Conservation (phyloP, 92 coral and sea anemone species). For the Parazoanthus darwini region DNA sequence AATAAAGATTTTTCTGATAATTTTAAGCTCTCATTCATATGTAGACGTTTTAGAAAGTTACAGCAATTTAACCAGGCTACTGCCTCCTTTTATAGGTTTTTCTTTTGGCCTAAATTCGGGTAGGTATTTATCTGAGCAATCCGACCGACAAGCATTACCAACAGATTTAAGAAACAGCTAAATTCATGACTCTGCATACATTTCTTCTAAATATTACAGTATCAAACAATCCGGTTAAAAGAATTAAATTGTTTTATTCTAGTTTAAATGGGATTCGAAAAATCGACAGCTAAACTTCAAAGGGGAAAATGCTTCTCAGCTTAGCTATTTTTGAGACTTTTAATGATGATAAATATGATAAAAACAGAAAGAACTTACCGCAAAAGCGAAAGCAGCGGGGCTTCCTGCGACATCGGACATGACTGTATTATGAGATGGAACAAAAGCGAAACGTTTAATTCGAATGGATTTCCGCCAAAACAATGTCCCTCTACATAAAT, state of each 20-base stretch:
- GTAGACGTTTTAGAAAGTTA: neutral
- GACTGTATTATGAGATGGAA: slow-evolving; percentile 9
- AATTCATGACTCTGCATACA: neutral
- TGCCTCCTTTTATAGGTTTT: neutral
- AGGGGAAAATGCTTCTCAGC: neutral
- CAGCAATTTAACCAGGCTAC: neutral
- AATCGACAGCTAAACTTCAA: neutral
- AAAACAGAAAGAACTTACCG: slow-evolving; percentile 18
- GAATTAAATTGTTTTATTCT: too few relatives aligned
- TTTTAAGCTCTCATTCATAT: too few relatives aligned
- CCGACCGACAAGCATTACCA: neutral
- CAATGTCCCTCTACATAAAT: neutral
- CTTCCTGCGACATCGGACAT: slow-evolving; percentile 29
- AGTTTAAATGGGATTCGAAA: neutral
- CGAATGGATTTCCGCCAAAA: neutral
- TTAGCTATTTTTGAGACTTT: neutral
- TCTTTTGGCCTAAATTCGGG: neutral
- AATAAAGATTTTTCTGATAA: too few relatives aligned
- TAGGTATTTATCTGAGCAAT: neutral
- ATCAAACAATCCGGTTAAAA: neutral
- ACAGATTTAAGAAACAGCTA: neutral
- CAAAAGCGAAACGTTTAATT: neutral
- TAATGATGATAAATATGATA: neutral
- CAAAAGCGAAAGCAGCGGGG: slow-evolving; percentile 42
- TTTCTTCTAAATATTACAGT: neutral